Percentiles rank a stretch among this genome's conserved stretches.
These are phyloP conservation scores for Mustela lutreola DNA, from an alignment of 2,113 vertebrate genomes.

Conservation along the genomic window DNA sequence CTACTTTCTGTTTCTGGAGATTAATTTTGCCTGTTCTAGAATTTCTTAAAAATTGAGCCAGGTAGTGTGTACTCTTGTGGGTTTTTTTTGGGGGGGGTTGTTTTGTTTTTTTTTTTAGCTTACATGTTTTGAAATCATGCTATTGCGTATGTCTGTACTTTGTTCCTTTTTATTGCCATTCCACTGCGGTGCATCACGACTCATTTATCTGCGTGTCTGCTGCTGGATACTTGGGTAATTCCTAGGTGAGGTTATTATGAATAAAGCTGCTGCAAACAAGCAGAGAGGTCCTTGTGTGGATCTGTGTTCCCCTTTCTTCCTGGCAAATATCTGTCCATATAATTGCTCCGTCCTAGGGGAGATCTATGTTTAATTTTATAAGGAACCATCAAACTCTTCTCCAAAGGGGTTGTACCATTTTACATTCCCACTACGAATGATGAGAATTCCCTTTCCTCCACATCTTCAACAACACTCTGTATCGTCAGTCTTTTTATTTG, in stretches of 20 bases:
- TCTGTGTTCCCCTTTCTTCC: neutral
- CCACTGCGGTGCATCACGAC: neutral
- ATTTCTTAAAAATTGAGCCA: neutral
- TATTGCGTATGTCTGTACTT: neutral
- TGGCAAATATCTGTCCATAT: neutral
- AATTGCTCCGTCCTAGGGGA: neutral
- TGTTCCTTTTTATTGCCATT: neutral
- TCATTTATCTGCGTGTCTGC: neutral
- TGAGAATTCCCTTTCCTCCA: neutral
- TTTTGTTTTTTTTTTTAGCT: neutral
- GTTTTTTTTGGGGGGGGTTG: too few species aligned
- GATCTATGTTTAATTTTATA: neutral
- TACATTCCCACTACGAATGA: neutral
- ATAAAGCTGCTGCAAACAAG: conserved; percentile 32
- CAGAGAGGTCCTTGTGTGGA: neutral
- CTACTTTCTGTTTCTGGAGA: neutral
- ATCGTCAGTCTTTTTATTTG: neutral
- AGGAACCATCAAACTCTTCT: neutral
- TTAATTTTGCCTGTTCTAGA: neutral
- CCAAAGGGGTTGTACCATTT: neutral
- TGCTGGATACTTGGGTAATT: conserved; percentile 34
- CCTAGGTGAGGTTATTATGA: neutral
- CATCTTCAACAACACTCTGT: neutral
- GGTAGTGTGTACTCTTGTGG: neutral
- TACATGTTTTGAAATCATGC: neutral